Evolutionary conservation across 2,113 vertebrate genomes (phyloP).

Genomic region (Poecile atricapillus): DNA sequence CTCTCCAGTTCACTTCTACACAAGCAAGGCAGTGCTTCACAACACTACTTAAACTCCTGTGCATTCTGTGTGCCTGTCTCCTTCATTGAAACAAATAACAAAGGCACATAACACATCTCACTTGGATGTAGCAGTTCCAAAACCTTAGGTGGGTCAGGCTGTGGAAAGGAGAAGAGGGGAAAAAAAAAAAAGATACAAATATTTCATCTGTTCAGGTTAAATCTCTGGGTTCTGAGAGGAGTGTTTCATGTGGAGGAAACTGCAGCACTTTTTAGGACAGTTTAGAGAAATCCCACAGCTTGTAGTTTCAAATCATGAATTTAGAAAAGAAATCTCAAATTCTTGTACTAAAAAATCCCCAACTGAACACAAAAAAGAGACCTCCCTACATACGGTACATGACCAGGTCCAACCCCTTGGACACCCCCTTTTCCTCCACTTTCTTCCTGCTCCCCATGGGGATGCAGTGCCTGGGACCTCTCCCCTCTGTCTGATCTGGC

Average conservation of each 20-base stretch:
- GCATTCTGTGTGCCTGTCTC: background rate
- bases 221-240: background rate
- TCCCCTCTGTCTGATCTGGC: background rate
- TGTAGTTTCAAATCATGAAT: background rate
- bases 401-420: background rate
- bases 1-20: background rate
- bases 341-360: rapidly evolving
- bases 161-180: background rate
- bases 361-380: background rate
- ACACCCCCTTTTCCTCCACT: background rate
- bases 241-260: background rate
- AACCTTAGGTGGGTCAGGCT: background rate
- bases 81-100: background rate
- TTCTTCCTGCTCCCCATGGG: background rate
- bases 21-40: background rate
- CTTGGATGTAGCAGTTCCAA: background rate
- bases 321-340: background rate
- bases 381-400: rapidly evolving
- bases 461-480: background rate
- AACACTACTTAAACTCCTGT: background rate
- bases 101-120: background rate
- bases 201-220: background rate
- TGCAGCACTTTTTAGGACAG: background rate
- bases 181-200: background rate
- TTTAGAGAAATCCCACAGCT: background rate